Evolutionary conservation across 2,113 vertebrate species (phyloP).

Genomic region (Oreocharis arfaki): DNA sequence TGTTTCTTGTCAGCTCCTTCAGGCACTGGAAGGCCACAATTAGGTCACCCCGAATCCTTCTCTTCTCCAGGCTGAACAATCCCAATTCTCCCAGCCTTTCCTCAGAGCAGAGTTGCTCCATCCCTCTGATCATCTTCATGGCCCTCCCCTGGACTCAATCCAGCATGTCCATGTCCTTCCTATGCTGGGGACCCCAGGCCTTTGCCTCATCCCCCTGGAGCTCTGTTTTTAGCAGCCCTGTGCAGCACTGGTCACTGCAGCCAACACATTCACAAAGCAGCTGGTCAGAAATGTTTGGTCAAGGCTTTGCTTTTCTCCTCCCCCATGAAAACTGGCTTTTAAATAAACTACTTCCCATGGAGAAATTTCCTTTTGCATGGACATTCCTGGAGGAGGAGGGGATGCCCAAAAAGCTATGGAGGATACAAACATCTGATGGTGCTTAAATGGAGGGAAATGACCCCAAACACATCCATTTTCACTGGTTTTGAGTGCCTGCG

Average conservation of each 20-base stretch:
- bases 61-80: background rate
- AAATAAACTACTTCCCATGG: background rate
- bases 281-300: background rate
- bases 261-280: background rate
- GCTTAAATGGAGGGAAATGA: background rate
- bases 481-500: background rate
- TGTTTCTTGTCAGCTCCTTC: background rate
- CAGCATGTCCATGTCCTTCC: background rate
- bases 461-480: background rate
- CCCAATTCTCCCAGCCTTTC: background rate
- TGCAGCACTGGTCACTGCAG: background rate
- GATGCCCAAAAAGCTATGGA: background rate
- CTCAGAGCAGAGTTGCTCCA: background rate
- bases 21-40: background rate
- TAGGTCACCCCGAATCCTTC: background rate
- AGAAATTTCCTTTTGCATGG: background rate
- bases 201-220: background rate
- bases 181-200: background rate
- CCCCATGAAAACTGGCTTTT: background rate
- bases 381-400: background rate
- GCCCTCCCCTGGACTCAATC: background rate
- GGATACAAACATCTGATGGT: background rate
- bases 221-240: background rate
- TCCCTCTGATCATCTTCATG: background rate
- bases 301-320: background rate